phyloP scores from a whole-genome alignment of 2,888 invertebrate genomes.

The Brachyptera putata region DNA sequence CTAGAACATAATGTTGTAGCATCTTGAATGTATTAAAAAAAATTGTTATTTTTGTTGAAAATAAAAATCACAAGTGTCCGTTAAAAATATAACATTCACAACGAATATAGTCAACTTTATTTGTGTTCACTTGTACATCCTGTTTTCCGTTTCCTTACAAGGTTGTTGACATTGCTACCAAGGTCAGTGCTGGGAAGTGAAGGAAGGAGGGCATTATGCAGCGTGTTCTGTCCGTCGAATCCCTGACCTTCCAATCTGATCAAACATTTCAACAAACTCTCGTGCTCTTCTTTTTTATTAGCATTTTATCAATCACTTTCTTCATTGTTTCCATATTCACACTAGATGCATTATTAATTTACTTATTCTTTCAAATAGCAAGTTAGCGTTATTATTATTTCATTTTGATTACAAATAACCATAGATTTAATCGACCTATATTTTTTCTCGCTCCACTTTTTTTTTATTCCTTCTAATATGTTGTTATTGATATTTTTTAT shows the following conservation, averaged over 20 bases:
- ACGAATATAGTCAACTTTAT: neutral
- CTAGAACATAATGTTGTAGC: constrained; percentile 24
- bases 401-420: too few relatives aligned
- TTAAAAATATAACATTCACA: constrained; percentile 20
- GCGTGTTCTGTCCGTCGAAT: too few relatives aligned
- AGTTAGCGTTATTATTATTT: too few relatives aligned
- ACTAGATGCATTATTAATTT: neutral
- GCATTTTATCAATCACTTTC: neutral
- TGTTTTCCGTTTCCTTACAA: neutral
- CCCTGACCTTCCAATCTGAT: too few relatives aligned
- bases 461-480: too few relatives aligned
- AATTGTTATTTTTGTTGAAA: constrained; percentile 49
- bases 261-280: neutral
- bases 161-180: too few relatives aligned
- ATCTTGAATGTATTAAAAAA: constrained; percentile 34
- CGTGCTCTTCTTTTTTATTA: neutral
- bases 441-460: too few relatives aligned
- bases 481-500: too few relatives aligned
- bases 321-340: neutral
- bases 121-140: neutral
- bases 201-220: too few relatives aligned
- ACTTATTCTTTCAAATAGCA: neutral
- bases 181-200: too few relatives aligned
- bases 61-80: constrained; percentile 43
- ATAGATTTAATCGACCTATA: too few relatives aligned